Evolutionary conservation across 1,140 invertebrate genomes (phyloP).

Genomic region (Asobara japonica): DNA sequence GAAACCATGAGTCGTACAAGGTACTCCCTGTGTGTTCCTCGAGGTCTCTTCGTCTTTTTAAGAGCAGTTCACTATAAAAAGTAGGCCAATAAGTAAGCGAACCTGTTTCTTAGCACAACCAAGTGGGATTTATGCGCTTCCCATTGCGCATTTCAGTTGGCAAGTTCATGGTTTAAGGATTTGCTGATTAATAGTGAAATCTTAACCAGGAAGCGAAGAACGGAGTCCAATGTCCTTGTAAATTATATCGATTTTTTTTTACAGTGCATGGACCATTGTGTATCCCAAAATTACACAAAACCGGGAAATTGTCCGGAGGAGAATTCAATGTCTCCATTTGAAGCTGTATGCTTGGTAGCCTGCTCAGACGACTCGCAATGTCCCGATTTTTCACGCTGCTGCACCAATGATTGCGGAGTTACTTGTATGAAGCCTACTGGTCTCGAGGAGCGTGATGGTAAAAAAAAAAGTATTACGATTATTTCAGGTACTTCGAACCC

Average conservation of each 20-base stretch:
- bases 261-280: constrained; percentile 48
- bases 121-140: constrained; percentile 43
- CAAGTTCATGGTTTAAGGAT: neutral
- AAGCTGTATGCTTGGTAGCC: constrained; percentile 70
- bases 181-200: neutral
- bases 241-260: constrained; percentile 21
- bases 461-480: constrained; percentile 14
- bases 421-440: constrained; percentile 71
- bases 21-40: neutral
- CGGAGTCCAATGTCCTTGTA: neutral
- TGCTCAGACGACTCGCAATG: constrained; percentile 73
- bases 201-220: neutral
- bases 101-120: constrained; percentile 45
- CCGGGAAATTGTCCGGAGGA: constrained; percentile 54
- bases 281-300: constrained; percentile 51
- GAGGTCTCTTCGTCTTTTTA: neutral
- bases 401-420: constrained; percentile 72
- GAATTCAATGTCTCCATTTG: constrained; percentile 63
- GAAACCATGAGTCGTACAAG: neutral
- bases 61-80: constrained; percentile 41
- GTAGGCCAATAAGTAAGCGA: constrained; percentile 53
- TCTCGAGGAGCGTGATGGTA: constrained; percentile 60
- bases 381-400: constrained; percentile 73
- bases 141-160: neutral
- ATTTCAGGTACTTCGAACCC: neutral